Evolutionary conservation across 1,140 invertebrate genomes (phyloP).

Genomic region (Pogonomyrmex barbatus): DNA sequence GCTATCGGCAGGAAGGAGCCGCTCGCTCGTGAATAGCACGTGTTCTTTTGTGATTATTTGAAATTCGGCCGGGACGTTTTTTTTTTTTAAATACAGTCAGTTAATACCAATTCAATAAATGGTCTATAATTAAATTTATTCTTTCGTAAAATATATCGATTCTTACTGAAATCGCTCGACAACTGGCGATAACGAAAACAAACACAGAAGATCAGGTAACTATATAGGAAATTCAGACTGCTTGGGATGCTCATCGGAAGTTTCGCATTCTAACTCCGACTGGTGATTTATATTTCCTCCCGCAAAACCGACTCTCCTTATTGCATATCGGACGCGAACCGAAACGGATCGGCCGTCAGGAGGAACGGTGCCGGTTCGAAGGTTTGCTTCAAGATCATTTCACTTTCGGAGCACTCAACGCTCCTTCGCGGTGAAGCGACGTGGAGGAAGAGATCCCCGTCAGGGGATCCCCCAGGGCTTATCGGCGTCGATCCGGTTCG

Average conservation of each 20-base stretch:
- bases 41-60: background rate
- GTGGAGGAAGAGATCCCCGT: background rate
- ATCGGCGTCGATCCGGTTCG: conserved; percentile 28
- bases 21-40: background rate
- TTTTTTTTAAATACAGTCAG: background rate
- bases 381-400: background rate
- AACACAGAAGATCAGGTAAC: background rate
- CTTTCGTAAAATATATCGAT: background rate
- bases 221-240: background rate
- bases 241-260: background rate
- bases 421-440: background rate
- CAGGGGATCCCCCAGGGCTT: background rate
- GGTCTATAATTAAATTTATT: background rate
- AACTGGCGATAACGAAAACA: background rate
- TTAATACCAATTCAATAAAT: background rate
- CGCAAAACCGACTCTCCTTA: background rate
- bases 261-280: background rate
- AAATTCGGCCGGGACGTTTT: background rate
- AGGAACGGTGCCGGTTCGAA: background rate
- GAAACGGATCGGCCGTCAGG: background rate
- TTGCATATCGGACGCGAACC: background rate
- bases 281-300: background rate
- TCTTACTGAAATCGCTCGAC: background rate
- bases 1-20: conserved; percentile 22
- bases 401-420: background rate